Evolutionary conservation across 2,797 vertebrate species (phyloP), one percentile per base, ranked within the genome.

Genomic region (Oreochromis grahami): DNA sequence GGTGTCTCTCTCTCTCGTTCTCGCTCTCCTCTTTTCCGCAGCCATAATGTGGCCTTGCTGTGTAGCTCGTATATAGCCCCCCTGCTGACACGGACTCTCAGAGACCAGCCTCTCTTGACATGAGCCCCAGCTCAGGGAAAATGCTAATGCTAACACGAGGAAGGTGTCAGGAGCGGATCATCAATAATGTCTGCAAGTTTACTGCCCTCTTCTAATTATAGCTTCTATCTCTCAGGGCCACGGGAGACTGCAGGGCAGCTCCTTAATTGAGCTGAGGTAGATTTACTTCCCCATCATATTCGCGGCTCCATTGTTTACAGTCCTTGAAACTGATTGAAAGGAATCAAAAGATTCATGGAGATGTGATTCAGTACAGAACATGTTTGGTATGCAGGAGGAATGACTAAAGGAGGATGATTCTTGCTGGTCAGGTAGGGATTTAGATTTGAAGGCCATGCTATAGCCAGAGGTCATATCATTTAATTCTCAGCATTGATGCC

Each of bases 141-240:
- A 95, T 95, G 94, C 90, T 93, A 94, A 95, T 95, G 92, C 91
- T 94, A 94, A 93, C 91, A 84, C n/a, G 85, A 93, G 91, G 94
- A 80, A 93, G 88, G 93, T 90, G 92, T 93, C 93, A 90, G 88
- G 34, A 79, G 92, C 55, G 85, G 94, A 96, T 97, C 97, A 96
- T 98, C 97, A 97, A 96, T 97, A 97, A 96, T 93, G 95, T 93
- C 94, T 95, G 94, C 90, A 81, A 95, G 95, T 92, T 93, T 93
- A 93, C 92, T 92, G 94, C 93, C 93, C 95, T 95, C 93, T 95
- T 94, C 88, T 95, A 95, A 95, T 95, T 94, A 95, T 95, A 94
- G 94, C 94, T 86, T 56, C 89, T 77, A 81, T 93, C 94, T 95
- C 92, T 86, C 93, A 92, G 92, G 92, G 93, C 92, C 36, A 41